Percentiles rank a stretch among this genome's conserved stretches.
phyloP scores from a whole-genome alignment of 2,113 vertebrate species.

The Thinocorus orbignyianus region DNA sequence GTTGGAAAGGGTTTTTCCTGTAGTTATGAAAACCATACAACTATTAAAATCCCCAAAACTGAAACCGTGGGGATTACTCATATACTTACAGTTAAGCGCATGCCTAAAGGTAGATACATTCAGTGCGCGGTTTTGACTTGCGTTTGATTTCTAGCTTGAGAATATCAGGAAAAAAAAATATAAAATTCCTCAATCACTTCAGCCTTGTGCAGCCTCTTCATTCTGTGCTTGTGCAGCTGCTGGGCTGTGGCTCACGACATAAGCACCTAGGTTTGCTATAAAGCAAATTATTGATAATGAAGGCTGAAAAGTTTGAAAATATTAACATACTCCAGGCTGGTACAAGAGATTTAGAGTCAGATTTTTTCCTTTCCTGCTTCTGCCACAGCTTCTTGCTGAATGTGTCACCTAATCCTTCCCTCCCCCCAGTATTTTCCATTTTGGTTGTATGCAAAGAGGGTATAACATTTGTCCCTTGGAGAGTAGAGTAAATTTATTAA shows the following conservation, averaged over 20 bases:
- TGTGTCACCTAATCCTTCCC: not conserved
- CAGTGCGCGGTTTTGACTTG: slow-evolving; percentile 23
- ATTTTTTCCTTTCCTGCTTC: not conserved
- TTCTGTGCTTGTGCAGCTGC: not conserved
- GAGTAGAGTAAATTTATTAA: not conserved
- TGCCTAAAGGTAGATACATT: slow-evolving; percentile 67
- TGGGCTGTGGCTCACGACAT: not conserved
- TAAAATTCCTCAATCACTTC: not conserved
- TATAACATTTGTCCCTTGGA: not conserved
- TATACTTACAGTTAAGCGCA: slow-evolving; percentile 68
- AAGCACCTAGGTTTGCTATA: not conserved
- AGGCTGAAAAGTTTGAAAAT: not conserved
- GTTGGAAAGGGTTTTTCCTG: slow-evolving; percentile 70
- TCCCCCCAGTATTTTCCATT: not conserved
- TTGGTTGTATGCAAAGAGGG: not conserved
- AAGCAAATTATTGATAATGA: not conserved
- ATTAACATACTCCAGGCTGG: not conserved
- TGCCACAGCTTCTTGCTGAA: not conserved
- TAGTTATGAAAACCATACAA: slow-evolving; percentile 72
- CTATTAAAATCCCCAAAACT: slow-evolving; percentile 70
- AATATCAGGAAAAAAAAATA: not conserved
- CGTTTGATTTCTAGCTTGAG: slow-evolving; percentile 11
- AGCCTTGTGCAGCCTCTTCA: not conserved
- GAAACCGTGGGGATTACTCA: slow-evolving; percentile 50
- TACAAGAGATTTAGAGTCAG: not conserved